Evolutionary conservation across 1,140 invertebrate genomes (phyloP).

Genomic region (Pseudomyrmex dendroicus): DNA sequence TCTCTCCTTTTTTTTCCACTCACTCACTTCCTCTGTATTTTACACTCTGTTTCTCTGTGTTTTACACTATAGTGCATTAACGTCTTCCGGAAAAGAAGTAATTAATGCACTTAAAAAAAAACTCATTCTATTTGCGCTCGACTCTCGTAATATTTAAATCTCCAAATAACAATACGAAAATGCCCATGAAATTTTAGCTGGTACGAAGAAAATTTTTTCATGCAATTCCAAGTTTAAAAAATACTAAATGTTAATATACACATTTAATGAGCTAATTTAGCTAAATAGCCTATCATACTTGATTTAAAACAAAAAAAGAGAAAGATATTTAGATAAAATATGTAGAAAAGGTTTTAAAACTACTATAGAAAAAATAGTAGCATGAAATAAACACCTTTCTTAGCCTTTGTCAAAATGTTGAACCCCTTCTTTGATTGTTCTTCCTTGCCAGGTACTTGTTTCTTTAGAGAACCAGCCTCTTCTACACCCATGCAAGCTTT

Average conservation of each 20-base stretch:
- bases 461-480: constrained; percentile 83
- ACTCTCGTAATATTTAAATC: constrained; percentile 11
- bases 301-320: constrained; percentile 10
- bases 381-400: constrained; percentile 82
- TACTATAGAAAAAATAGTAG: constrained; percentile 56
- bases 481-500: constrained; percentile 89
- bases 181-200: constrained; percentile 42
- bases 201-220: constrained; percentile 22
- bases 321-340: constrained; percentile 42
- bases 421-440: constrained; percentile 83
- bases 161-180: not conserved
- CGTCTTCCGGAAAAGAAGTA: not conserved
- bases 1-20: no score
- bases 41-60: not conserved
- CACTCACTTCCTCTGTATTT: not conserved
- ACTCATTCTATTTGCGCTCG: no score
- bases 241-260: constrained; percentile 29
- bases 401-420: constrained; percentile 83
- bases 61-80: not conserved
- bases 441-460: constrained; percentile 83
- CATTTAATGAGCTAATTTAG: constrained; percentile 41
- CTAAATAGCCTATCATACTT: constrained; percentile 41
- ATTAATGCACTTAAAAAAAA: no score
- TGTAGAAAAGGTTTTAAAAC: constrained; percentile 43
- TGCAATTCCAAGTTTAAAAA: constrained; percentile 50